Evolutionary conservation across 2,113 vertebrate species (phyloP).

Genomic region (Laterallus jamaicensis): DNA sequence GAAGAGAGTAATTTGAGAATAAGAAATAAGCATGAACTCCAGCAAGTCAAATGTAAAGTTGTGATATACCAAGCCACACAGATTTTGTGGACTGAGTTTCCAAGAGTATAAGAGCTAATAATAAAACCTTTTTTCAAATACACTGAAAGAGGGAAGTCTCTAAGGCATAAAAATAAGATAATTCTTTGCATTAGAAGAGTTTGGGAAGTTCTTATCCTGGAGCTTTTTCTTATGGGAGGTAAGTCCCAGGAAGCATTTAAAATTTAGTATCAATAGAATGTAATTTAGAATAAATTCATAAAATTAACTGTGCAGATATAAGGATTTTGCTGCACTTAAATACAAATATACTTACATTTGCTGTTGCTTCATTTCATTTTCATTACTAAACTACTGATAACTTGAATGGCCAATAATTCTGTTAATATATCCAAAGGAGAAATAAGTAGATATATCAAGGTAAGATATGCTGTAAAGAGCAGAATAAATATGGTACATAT

Average conservation of each 20-base stretch:
- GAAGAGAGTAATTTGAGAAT: not conserved
- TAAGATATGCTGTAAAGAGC: not conserved
- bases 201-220: not conserved
- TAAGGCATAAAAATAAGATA: not conserved
- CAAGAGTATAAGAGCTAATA: not conserved
- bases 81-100: not conserved
- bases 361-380: not conserved
- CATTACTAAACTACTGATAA: not conserved
- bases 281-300: not conserved
- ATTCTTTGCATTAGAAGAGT: not conserved
- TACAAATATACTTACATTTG: not conserved
- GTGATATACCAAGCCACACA: not conserved
- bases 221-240: not conserved
- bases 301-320: not conserved
- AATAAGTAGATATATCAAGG: not conserved
- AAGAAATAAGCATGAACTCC: not conserved
- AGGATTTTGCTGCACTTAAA: not conserved
- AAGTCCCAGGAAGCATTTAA: not conserved
- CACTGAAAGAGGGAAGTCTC: not conserved
- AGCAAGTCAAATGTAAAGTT: not conserved
- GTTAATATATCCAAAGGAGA: not conserved
- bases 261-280: not conserved
- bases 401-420: not conserved
- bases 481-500: not conserved
- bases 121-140: not conserved